These are phyloP conservation scores for Liodrosophila aerea DNA, from an alignment of 2,888 invertebrate genomes.

Conservation along the genomic window DNA sequence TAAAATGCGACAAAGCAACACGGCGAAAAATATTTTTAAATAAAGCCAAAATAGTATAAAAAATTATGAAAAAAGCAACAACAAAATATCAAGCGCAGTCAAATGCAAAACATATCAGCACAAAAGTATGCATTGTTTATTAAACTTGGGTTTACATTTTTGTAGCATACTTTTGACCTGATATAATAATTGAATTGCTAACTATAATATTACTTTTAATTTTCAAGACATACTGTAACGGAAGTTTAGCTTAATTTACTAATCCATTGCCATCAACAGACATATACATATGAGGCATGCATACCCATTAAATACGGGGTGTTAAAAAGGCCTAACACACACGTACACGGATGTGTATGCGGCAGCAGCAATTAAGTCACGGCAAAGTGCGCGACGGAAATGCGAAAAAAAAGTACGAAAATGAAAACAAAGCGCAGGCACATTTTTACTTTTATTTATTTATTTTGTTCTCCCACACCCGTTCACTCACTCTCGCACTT, in stretches of 20 bases:
- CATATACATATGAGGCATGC: not conserved
- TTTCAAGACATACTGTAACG: no score
- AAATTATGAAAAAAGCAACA: no score
- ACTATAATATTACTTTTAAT: no score
- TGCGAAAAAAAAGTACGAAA: conserved; percentile 39
- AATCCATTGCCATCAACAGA: no score
- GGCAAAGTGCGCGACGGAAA: conserved; percentile 71
- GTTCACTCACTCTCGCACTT: no score
- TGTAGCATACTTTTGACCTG: no score
- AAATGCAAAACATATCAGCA: no score
- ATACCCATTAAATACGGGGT: conserved; percentile 39
- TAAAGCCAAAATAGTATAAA: conserved; percentile 31
- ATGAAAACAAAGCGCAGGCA: conserved; percentile 56
- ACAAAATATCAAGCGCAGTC: not conserved
- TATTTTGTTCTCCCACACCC: conserved; percentile 17
- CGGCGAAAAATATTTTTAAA: conserved; percentile 63
- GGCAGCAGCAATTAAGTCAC: conserved; percentile 68
- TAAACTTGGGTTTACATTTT: no score
- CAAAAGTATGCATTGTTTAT: no score
- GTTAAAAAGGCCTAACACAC: conserved; percentile 43
- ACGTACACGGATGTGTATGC: conserved; percentile 54
- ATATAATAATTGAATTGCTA: no score
- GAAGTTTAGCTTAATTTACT: no score
- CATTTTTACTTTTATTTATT: conserved; percentile 41
- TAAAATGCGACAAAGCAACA: conserved; percentile 74